Evolutionary conservation across 1,140 invertebrate species (phyloP).

Genomic region (Schlechtendalia chinensis): DNA sequence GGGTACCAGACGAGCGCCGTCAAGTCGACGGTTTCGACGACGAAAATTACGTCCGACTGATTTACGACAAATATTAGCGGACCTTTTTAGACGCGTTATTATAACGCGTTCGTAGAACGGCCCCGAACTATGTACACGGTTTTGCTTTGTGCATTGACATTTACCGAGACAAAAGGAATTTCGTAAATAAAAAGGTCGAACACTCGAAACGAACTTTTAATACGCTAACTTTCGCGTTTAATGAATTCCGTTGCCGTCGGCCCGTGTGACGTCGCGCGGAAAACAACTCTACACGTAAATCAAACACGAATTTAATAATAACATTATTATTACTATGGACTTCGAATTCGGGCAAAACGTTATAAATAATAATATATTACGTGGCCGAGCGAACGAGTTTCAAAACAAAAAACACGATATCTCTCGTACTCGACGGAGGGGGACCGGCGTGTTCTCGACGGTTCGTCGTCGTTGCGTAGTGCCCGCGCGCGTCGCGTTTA

Average conservation of each 20-base stretch:
- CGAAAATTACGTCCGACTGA: no score
- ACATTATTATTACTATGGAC: not conserved
- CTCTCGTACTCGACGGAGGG: no score
- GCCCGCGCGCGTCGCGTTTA: not conserved
- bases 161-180: conserved; percentile 13
- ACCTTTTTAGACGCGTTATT: not conserved
- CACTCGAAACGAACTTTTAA: not conserved
- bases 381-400: no score
- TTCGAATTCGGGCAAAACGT: not conserved
- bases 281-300: not conserved
- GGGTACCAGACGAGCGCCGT: no score
- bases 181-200: conserved; percentile 12
- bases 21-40: no score
- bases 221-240: not conserved
- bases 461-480: not conserved
- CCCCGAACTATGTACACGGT: no score
- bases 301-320: no score
- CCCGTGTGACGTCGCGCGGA: not conserved
- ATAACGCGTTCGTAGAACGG: no score
- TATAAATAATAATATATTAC: no score
- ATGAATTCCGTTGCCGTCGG: conserved; percentile 3
- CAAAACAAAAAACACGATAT: conserved; percentile 10
- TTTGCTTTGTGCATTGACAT: conserved; percentile 15
- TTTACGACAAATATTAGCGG: no score
- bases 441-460: conserved; percentile 1